Evolutionary conservation across 2,888 invertebrate genomes (phyloP), one percentile per base, ranked within the genome.

Genomic region (Harpalus rubripes): DNA sequence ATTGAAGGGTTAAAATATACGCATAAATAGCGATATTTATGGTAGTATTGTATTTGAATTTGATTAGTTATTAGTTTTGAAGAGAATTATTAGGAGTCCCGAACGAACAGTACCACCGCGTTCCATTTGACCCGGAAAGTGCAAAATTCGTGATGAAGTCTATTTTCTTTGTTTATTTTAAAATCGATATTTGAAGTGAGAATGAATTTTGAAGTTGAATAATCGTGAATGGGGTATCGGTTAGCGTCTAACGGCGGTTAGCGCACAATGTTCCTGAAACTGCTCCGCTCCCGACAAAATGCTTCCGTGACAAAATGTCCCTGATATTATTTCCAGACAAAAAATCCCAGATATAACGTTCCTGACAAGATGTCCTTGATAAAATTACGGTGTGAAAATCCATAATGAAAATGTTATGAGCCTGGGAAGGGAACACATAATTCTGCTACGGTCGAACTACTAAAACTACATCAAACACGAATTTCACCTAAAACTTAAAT

Each of bases 341-440:
- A 68, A 65, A 68, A 68, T 68, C 68, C 68, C 68, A 68, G 68
- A 68, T 68, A 68, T 68, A 68, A 68, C 68, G 68, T 68, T 68
- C 68, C 39, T 68, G 68, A 68, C 68, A 68, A 68, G 68, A 80
- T 59, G 61, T 80, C 59, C 79, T 80, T 80, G 59, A 61, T 80
- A 80, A 61, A 80, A 80, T 80, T 80, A 59, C 79, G 58, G 79
- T 61, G 61, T 59, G 59, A 39, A 80, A 61, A 80, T 80, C 61
- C 32, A 39, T 61, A 79, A 61, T 80, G 41, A 59, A 80, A 80
- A 41, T 58, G 32, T 80, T 74, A 52, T 74, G 56, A 74, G 74
- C 74, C 68, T 41, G 68, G 15, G 68, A 68, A 68, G 68, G 15
- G 68, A 68, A 68, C 68, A 68, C 68, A 68, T 68, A 68, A 68